phyloP scores from a whole-genome alignment of 2,113 vertebrate genomes.

The Bolborhynchus lineola region DNA sequence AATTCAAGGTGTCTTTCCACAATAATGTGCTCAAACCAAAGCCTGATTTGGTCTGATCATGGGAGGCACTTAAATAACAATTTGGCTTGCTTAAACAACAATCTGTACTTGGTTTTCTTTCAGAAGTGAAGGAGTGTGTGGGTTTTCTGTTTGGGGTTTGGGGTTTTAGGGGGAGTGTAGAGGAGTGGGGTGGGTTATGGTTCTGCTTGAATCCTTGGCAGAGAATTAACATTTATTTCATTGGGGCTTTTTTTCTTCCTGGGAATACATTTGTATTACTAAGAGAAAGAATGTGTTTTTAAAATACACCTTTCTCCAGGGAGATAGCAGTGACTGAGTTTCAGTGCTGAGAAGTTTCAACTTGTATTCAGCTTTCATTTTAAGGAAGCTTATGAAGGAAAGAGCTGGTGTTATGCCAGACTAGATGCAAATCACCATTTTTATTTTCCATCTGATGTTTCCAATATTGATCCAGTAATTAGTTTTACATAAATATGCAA shows the following conservation, averaged over 20 bases:
- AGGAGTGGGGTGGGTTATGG: too few relatives aligned
- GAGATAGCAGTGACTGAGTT: background rate
- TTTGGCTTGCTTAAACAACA: background rate
- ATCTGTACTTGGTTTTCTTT: background rate
- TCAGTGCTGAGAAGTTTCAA: background rate
- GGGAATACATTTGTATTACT: background rate
- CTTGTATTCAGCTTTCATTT: background rate
- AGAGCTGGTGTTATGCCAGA: background rate
- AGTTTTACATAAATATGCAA: background rate
- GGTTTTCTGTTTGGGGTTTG: too few relatives aligned
- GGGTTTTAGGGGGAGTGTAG: rapidly evolving
- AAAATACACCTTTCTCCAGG: background rate
- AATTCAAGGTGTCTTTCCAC: background rate
- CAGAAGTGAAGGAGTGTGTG: background rate
- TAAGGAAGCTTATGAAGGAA: background rate
- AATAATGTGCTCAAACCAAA: background rate
- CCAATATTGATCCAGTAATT: background rate
- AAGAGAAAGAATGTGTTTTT: background rate
- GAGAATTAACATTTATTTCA: background rate
- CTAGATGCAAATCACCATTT: background rate
- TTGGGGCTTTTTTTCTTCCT: background rate
- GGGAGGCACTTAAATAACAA: background rate
- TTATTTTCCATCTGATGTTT: background rate
- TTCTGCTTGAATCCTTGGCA: background rate
- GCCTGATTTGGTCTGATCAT: background rate